Percentiles rank a stretch among this genome's conserved stretches.
Evolutionary conservation across 2,888 invertebrate species (phyloP).

Genomic region (Thereva nobilitata): DNA sequence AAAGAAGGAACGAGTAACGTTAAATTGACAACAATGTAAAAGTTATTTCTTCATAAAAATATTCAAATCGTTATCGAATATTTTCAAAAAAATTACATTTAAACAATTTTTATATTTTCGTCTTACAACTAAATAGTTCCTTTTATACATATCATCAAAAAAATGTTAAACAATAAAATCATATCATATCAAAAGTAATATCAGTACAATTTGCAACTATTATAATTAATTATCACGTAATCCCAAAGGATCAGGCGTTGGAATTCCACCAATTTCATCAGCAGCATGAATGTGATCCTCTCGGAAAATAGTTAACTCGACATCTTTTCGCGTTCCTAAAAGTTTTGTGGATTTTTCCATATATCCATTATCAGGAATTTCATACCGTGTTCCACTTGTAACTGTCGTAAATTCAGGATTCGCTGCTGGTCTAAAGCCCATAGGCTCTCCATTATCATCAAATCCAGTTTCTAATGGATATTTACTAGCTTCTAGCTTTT

Average conservation of each 20-base stretch:
- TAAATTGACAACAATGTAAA: too few species aligned
- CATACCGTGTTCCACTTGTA: conserved; percentile 45
- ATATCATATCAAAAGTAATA: too few species aligned
- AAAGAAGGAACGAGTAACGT: too few species aligned
- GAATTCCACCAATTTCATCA: conserved; percentile 29
- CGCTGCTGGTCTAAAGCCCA: background rate
- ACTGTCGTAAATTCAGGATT: background rate
- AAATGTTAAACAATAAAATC: too few species aligned
- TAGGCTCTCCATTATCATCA: background rate
- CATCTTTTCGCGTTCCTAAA: conserved; percentile 52
- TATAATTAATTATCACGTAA: conserved; percentile 29
- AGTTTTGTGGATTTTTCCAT: conserved; percentile 51
- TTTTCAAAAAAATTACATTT: too few species aligned
- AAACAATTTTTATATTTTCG: too few species aligned
- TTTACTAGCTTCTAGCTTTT: background rate
- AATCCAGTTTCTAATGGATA: background rate
- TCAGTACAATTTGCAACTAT: too few species aligned
- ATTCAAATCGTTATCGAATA: too few species aligned
- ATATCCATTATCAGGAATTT: conserved; percentile 54
- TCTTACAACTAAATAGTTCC: too few species aligned
- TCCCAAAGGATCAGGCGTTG: conserved; percentile 38
- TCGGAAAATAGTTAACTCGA: conserved; percentile 49
- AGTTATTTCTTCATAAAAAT: too few species aligned
- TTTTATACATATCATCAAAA: too few species aligned
- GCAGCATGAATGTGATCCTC: conserved; percentile 13